Evolutionary conservation across 2,113 vertebrate species (phyloP).

Genomic region (Charina bottae): DNA sequence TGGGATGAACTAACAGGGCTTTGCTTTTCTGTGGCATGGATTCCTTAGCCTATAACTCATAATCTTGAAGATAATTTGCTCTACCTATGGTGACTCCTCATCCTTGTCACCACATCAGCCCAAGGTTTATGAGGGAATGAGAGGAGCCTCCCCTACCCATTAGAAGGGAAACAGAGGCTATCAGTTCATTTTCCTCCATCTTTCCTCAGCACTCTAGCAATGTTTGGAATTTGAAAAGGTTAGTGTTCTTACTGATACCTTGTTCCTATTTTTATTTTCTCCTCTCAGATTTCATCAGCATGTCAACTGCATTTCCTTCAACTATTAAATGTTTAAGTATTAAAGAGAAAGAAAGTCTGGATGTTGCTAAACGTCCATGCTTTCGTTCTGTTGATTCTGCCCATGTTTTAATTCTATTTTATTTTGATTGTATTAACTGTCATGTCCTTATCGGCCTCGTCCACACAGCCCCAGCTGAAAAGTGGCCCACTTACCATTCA

Average conservation of each 20-base stretch:
- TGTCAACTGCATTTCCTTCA: background rate
- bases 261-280: background rate
- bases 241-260: background rate
- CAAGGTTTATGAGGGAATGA: background rate
- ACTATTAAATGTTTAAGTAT: background rate
- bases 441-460: too few relatives aligned
- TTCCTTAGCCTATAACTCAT: background rate
- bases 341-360: background rate
- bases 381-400: background rate
- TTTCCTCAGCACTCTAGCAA: background rate
- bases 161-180: background rate
- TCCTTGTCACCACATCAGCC: background rate
- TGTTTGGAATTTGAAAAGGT: background rate
- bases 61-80: background rate
- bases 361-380: background rate
- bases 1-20: background rate
- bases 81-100: background rate
- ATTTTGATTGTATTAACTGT: background rate
- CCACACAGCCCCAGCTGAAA: background rate
- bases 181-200: background rate
- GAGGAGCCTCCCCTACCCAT: background rate
- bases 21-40: background rate
- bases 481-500: background rate
- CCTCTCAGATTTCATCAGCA: background rate
- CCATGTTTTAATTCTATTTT: background rate